Conservation (phyloP, 2,113 vertebrate species). For the human region GRCh38 chr11:82459001-82459500, state of each 20-base stretch:
- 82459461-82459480: not conserved
- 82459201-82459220: not conserved
- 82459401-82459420: not conserved
- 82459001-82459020: not conserved
- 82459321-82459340: fast-evolving
- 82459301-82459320: not conserved
- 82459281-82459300: not conserved
- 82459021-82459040: not conserved
- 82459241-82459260: not conserved
- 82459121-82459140: not conserved
- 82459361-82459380: not conserved
- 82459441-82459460: not conserved
- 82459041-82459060: not conserved
- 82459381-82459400: not conserved
- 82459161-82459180: not conserved
- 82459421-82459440: not conserved
- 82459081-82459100: not conserved
- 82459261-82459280: not conserved
- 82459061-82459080: not conserved
- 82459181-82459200: not conserved
- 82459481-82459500: not conserved
- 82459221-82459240: not conserved
- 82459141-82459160: not conserved
- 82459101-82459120: not conserved
- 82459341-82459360: not conserved